Base-by-base conservation (phyloP, 2,888 invertebrate species). In the Tigriopus californicus region DNA sequence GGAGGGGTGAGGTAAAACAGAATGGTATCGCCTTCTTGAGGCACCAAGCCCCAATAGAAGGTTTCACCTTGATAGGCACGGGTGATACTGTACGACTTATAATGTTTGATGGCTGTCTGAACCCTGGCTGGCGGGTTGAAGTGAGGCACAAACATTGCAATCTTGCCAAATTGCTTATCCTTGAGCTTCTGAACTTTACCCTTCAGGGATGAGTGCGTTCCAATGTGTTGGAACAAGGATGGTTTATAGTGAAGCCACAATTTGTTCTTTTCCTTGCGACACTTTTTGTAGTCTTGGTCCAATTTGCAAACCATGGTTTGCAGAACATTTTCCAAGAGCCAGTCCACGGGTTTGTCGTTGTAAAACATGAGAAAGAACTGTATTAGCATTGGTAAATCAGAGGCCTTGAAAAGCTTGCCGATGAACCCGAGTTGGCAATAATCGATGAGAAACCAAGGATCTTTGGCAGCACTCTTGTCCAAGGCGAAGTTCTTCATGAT, bases 101-200 rank as follows among this genome's bases (percentile, higher is more conserved):
- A 58, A 22, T 58, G 58, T 40, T 58, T 58, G 49, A 58, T 49
- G 1, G 18, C 22, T 1, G 58, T 46, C 24, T 58, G 77, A 6
- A 85, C 77, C 48, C 67, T 72, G 0, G 82, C 81, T 58, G 82
- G 74, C 1, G 86, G 85, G 73, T 90, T 90, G 40, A 75, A 73
- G 68, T 89, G 87, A 0, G 85, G 81, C 68, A 79, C 83, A 71
- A 80, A 89, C 41, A 84, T 74, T 10, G 81, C 80, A 49, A 85
- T 76, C 68, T 85, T 84, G 20, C 89, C 90, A 72, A 87, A 92
- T 68, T 88, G 85, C 66, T 83, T 81, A 69, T 91, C 90, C 85
- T 91, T 90, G 0, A 95, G 74, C 72, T 89, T 91, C 69, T 95
- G 95, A 58, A 92, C 85, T 77, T 97, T 97, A 61, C 95, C 95